phyloP scores from a whole-genome alignment of 2,113 vertebrate genomes.

The Gallinago media region DNA sequence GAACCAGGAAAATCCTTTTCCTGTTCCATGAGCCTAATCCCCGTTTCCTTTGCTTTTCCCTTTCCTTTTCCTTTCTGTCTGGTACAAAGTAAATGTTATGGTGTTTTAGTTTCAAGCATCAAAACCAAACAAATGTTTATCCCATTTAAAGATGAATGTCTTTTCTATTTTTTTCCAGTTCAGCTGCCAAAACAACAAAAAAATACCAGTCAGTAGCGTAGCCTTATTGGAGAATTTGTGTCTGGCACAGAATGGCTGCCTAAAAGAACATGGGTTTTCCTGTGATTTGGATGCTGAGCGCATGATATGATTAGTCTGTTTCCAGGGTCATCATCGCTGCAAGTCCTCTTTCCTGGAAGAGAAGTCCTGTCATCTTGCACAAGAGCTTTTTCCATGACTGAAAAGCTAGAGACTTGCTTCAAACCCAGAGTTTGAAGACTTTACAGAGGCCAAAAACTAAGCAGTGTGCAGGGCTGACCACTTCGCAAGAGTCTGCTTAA shows the following conservation, averaged over 20 bases:
- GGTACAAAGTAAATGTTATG: neutral
- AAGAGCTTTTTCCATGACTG: neutral
- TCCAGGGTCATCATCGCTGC: neutral
- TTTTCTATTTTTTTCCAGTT: neutral
- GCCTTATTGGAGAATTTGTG: neutral
- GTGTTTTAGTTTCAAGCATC: neutral
- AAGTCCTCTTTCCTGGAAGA: neutral
- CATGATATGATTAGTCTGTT: neutral
- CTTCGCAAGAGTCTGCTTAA: neutral
- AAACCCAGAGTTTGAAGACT: neutral
- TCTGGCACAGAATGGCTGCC: neutral
- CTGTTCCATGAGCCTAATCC: neutral
- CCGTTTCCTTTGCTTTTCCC: neutral
- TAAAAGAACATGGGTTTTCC: neutral
- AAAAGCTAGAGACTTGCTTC: neutral
- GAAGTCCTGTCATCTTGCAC: neutral
- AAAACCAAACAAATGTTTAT: neutral
- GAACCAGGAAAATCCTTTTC: neutral
- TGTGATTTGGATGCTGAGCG: neutral
- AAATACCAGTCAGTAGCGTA: neutral
- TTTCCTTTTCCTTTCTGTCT: neutral
- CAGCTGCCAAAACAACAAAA: neutral
- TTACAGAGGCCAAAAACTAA: neutral
- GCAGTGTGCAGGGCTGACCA: neutral
- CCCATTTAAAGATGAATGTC: neutral